Evolutionary conservation across 2,888 invertebrate species (phyloP), one percentile per base, ranked within the genome.

Genomic region (Callimorpha dominula): DNA sequence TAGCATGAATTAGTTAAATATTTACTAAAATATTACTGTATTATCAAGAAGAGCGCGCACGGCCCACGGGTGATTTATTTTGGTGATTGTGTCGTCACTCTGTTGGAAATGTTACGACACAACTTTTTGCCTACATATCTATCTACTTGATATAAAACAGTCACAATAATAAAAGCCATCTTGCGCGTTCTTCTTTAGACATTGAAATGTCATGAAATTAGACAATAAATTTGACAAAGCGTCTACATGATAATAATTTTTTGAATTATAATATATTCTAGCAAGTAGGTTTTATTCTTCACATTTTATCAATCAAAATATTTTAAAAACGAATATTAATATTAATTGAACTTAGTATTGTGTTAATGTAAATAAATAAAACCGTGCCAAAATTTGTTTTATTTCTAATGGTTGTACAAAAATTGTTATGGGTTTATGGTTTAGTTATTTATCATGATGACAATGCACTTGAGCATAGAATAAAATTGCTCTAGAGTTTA

Each of bases 341-440:
- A 77, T 81, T 74, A 76, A 85, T 86, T 87, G 85, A 90, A 85
- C 81, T 87, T 89, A 90, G 87, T 88, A 86, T 90, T 88, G 84
- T 91, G 87, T 92, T 92, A 92, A 84, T 93, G 91, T 92, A 93
- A 93, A 93, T 92, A 93, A 92, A 92, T 85, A 85, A 85, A 86
- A 90, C 89, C 85, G 87, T 90, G 88, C 88, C 88, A 86, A 84
- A 64, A 68, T 71, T 78, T 86, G 85, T 91, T 90, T 92, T 74
- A 87, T 88, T 91, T 83, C 1, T 50, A 17, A 31, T 31, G 9
- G 20, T 50, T 3, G 31, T 14, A 49, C 1, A 6, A 4, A 6
- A 52, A 5, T 52, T 52, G 5, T 17, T 6, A 52, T 54, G n/a
- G 6, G 9, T 8, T 54, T n/a, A 54, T 57, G 15, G 31, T 31